These are phyloP conservation scores for Potorous gilbertii DNA, from an alignment of 2,797 vertebrate species.

Conservation along the genomic window DNA sequence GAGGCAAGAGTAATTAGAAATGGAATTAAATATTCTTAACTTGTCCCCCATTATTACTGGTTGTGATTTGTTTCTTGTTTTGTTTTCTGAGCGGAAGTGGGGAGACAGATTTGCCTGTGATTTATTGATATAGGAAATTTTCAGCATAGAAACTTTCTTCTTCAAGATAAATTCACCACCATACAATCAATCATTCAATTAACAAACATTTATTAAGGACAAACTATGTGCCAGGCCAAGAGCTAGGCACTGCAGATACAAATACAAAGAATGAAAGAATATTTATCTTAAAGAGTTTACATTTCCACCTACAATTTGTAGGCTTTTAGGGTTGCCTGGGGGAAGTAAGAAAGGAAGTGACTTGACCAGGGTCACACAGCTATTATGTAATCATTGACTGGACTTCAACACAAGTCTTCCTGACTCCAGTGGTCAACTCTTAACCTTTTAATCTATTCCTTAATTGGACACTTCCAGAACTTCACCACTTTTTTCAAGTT, in stretches of 20 bases:
- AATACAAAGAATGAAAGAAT: no score
- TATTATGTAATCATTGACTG: neutral
- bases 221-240: neutral
- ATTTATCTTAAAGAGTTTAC: neutral
- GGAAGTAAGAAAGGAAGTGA: neutral
- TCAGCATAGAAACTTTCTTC: neutral
- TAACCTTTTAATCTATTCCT: neutral
- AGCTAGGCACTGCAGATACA: no score
- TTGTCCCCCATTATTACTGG: neutral
- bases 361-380: neutral
- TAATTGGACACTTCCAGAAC: neutral
- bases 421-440: neutral
- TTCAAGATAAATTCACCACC: neutral
- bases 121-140: neutral
- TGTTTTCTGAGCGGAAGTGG: neutral
- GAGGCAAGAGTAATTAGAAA: neutral
- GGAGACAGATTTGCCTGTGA: neutral
- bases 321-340: neutral
- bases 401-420: neutral
- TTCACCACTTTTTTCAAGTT: neutral
- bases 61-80: neutral
- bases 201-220: neutral
- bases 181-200: neutral
- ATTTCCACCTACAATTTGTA: neutral
- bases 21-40: neutral